A percentile compares a stretch with the other conserved stretches of the same genome.
These are phyloP conservation scores for Nomada ruficornis DNA, from an alignment of 2,888 invertebrate species.

Conservation along the genomic window DNA sequence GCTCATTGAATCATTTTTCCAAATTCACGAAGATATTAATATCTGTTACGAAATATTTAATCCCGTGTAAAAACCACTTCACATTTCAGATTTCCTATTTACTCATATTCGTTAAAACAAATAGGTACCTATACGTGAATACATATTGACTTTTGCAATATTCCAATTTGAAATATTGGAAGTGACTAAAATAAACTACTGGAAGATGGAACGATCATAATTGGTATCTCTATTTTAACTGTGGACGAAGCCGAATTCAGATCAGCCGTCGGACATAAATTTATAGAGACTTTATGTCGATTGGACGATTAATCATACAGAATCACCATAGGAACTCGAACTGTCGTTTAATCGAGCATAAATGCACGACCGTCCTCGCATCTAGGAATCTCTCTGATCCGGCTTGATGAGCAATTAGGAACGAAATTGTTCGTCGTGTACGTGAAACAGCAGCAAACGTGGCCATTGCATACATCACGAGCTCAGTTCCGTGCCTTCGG, in stretches of 20 bases:
- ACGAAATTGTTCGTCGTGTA: slow-evolving; percentile 54
- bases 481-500: slow-evolving; percentile 50
- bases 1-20: too few species aligned
- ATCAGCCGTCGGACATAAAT: slow-evolving; percentile 1
- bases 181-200: not conserved
- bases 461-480: slow-evolving; percentile 46
- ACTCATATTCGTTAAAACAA: too few species aligned
- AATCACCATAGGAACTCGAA: slow-evolving; percentile 35
- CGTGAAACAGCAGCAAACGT: slow-evolving; percentile 65
- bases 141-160: too few species aligned
- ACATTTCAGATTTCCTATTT: too few species aligned
- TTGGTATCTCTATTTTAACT: not conserved
- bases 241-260: not conserved
- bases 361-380: slow-evolving; percentile 50
- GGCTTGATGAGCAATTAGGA: slow-evolving; percentile 79
- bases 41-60: too few species aligned
- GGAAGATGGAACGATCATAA: not conserved
- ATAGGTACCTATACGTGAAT: too few species aligned
- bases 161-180: too few species aligned
- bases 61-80: too few species aligned
- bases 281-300: slow-evolving; percentile 13
- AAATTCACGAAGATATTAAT: too few species aligned
- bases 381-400: slow-evolving; percentile 72
- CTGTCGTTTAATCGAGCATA: slow-evolving; percentile 35
- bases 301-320: slow-evolving; percentile 73